Conservation (phyloP, 2,113 vertebrate species). For the Suncus etruscus region DNA sequence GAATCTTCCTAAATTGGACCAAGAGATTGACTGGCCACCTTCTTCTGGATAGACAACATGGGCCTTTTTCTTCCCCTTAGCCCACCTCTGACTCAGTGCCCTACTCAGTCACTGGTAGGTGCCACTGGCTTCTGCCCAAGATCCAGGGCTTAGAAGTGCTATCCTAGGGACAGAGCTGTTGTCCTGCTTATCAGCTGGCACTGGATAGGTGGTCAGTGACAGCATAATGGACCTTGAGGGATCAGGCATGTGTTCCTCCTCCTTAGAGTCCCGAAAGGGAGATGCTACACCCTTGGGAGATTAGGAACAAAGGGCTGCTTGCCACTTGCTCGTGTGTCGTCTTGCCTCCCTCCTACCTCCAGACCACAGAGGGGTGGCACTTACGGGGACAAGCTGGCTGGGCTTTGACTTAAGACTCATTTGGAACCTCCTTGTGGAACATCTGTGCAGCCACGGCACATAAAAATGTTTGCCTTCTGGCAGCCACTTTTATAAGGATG, state of each 20-base stretch:
- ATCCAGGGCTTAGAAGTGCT: not conserved
- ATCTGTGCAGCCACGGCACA: conserved; percentile 81
- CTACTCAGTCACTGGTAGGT: not conserved
- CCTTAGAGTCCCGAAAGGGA: rapidly evolving
- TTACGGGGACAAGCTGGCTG: conserved; percentile 51
- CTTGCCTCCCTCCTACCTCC: not conserved
- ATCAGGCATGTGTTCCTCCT: not conserved
- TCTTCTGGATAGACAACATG: not conserved
- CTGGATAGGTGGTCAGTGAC: no score
- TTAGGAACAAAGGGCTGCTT: not conserved
- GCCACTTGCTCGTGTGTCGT: no score
- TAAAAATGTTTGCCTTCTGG: conserved; percentile 85
- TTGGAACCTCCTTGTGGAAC: conserved; percentile 79
- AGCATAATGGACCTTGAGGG: not conserved
- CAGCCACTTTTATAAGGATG: conserved; percentile 82
- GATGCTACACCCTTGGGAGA: not conserved
- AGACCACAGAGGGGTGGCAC: not conserved
- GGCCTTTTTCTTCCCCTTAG: not conserved
- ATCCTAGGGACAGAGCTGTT: not conserved
- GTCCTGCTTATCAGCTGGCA: no score
- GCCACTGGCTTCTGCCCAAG: not conserved
- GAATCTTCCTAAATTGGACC: not conserved
- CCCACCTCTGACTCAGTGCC: not conserved
- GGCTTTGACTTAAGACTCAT: conserved; percentile 61
- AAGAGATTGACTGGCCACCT: not conserved